Evolutionary conservation across 2,797 vertebrate species (phyloP).

Genomic region (Lutjanus campechanus): DNA sequence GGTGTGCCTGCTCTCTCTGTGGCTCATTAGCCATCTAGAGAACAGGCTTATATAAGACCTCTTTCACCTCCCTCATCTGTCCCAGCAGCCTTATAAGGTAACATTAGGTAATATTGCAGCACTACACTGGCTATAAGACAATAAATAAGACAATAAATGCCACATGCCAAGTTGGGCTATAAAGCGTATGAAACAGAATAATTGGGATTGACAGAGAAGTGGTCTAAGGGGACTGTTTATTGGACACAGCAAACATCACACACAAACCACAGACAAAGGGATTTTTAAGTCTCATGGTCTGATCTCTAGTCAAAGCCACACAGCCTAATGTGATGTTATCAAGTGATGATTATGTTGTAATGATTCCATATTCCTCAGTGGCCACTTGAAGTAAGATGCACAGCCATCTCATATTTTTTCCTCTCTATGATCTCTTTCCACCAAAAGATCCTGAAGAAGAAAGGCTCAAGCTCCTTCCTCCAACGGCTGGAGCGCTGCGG

Average conservation of each 20-base stretch:
- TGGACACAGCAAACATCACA: conserved; percentile 15
- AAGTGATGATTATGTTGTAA: conserved; percentile 14
- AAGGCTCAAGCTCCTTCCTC: conserved; percentile 90
- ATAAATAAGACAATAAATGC: conserved; percentile 39
- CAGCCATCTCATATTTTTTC: not conserved
- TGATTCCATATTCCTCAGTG: conserved; percentile 7
- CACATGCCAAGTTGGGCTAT: conserved; percentile 10
- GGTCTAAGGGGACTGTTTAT: conserved; percentile 11
- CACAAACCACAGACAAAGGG: conserved; percentile 3
- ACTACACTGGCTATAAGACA: conserved; percentile 17
- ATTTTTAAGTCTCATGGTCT: conserved; percentile 7
- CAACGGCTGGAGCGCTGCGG: conserved; percentile 90
- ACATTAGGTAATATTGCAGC: conserved; percentile 63
- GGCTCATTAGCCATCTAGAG: conserved; percentile 72
- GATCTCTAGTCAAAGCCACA: conserved; percentile 17
- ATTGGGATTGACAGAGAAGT: conserved; percentile 11
- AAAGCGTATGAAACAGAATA: conserved; percentile 21
- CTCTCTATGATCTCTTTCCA: not conserved
- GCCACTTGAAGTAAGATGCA: not conserved
- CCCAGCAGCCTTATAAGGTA: conserved; percentile 53
- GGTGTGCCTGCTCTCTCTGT: conserved; percentile 58
- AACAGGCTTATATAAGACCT: conserved; percentile 60
- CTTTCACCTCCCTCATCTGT: conserved; percentile 42
- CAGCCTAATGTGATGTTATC: conserved; percentile 18
- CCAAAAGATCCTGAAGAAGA: conserved; percentile 92